Base-by-base conservation (phyloP, 2,113 vertebrate species). In the Balaenoptera acutorostrata region DNA sequence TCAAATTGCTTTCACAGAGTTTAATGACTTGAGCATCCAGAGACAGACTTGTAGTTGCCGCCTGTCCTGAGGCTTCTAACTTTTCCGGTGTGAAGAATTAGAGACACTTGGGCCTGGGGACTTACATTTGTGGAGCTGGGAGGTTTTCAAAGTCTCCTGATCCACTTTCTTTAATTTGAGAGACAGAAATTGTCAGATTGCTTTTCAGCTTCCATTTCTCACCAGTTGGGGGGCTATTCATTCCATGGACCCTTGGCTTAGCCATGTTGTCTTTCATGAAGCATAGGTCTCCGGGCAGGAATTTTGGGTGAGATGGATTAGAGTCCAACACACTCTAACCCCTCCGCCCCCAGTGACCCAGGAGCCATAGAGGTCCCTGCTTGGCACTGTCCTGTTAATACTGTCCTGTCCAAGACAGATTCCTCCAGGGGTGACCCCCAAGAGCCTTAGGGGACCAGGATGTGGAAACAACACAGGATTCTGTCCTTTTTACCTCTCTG, bases 1-100 rank as follows among this genome's bases (percentile, higher is more conserved):
- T 96, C 95, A 97, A 78, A 96, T 95, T 96, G 96, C 82, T 97
- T 97, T 98, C 97, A 95, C 93, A 96, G 97, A 92, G 93, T 97
- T 89, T 96, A 97, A 97, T 91, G 96, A 95, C 88, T 92, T 66
- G 95, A 96, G 55, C 96, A 96, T 85, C 97, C 82, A 86, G 92
- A 96, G 96, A 95, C 64, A 87, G 74, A 44, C 36, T 72, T 93
- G 92, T 68, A 59, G 63, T 49, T 94, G 90, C 74, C 0, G 3
- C 59, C 63, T 25, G 78, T 74, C 72, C 84, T 44, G 29, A 90
- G 90, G 63, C 89, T 83, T 93, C 93, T 68, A 84, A 95, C 96
- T 97, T 96, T 88, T 91, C 88, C 55, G 49, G 39, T n/a, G 72
- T 88, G 83, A 93, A 96, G 94, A 81, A 88, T 81, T 69, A 95